Base-by-base conservation (phyloP, 2,888 invertebrate species). In the Diarsia mendica region DNA sequence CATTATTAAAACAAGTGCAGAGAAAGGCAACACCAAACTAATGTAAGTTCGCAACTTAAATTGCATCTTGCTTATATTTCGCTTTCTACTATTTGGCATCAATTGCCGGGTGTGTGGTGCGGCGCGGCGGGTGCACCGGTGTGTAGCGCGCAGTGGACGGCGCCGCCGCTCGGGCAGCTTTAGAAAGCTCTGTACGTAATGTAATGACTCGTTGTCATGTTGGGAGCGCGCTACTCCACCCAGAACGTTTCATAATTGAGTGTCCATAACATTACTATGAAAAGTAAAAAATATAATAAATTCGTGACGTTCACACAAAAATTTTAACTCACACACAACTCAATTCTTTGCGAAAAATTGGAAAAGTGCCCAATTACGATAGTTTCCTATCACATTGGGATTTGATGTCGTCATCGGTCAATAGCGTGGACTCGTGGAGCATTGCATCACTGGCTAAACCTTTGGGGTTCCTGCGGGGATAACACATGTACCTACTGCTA, bases 21-120 rank as follows among this genome's bases (percentile, higher is more conserved):
- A 88, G 92, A 92, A 92, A 92, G 91, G 83, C 88, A 74, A 81
- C 82, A 66, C 66, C 33, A 20, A 55, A 83, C 82, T 77, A 88
- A 87, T 88, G 88, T 88, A 87, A 84, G 79, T 84, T 84, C 82
- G 77, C 84, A 75, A 83, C 74, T 78, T 77, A 81, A 87, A 90
- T 90, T 88, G 90, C 90, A 89, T 89, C 87, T 87, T 63, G 88
- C 81, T 80, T 87, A 82, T 85, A 89, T 90, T 86, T 87, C 77
- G 87, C 92, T 92, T 92, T 92, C 92, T 90, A 90, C 76, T 87
- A 83, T 88, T 85, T 61, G 64, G 23, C 51, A 61, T 83, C 76
- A 85, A 69, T 75, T 72, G 73, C 82, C 67, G 75, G 67, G 67
- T 77, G 82, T 15, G 3, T 13, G 5, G 2, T 20, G 4, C 10